Evolutionary conservation across 35 echinoderm and acorn worm genomes (phyloP).

Genomic region (Chiridota heheva): DNA sequence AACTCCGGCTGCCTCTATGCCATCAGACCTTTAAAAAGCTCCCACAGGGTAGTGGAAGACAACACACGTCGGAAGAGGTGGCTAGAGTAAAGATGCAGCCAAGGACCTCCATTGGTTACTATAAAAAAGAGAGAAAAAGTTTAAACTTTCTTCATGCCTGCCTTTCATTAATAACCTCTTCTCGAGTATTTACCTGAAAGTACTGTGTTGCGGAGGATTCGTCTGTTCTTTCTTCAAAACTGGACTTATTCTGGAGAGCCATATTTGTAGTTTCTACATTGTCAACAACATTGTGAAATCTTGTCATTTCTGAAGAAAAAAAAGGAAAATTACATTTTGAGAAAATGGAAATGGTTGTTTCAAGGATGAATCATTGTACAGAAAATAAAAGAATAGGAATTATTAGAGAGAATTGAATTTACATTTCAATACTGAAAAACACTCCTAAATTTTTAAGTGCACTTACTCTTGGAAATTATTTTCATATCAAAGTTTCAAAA

Average conservation of each 20-base stretch:
- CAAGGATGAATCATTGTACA: background rate
- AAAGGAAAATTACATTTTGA: background rate
- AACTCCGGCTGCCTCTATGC: too few species aligned
- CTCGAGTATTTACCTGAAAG: conserved; percentile 76
- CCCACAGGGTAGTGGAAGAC: too few species aligned
- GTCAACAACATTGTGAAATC: conserved; percentile 91
- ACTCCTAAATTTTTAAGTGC: background rate
- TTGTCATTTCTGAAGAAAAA: conserved; percentile 69
- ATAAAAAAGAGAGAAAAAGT: too few species aligned
- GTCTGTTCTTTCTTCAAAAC: conserved; percentile 92
- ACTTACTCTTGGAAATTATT: background rate
- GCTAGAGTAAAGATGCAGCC: too few species aligned
- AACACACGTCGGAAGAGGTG: too few species aligned
- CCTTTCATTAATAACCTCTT: too few species aligned
- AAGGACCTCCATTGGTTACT: too few species aligned
- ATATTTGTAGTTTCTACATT: conserved; percentile 49
- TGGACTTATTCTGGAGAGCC: conserved; percentile 55
- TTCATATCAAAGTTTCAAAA: background rate
- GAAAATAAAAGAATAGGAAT: background rate
- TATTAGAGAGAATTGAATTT: background rate
- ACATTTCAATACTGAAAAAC: background rate
- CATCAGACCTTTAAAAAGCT: too few species aligned
- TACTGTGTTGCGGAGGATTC: conserved; percentile 97
- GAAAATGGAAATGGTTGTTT: background rate
- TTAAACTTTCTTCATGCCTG: too few species aligned